Base-by-base conservation (phyloP, 2,113 vertebrate genomes). In the Micronycteris hirsuta region DNA sequence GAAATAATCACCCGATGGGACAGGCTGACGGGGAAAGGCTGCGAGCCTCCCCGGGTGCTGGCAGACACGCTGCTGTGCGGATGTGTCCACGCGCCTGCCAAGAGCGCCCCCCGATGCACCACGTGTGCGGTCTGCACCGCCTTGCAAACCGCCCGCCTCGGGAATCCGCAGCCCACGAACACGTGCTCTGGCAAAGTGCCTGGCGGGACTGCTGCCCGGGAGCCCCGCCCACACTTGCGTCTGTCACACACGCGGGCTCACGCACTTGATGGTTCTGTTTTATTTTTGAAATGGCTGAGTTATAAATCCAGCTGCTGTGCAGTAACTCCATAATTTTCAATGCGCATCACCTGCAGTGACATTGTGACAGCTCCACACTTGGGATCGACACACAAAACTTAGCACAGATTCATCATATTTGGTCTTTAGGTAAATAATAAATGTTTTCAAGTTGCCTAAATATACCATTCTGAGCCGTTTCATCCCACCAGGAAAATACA, bases 361-460 rank as follows among this genome's bases (percentile, higher is more conserved):
- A 98, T 91, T 82, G 97, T 97, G 98, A 98, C 97, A 98, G 98
- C 96, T 97, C 97, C 97, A 96, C 96, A 97, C 96, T 95, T 97
- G 97, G 98, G 97, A 94, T 96, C 92, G 97, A 98, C 98, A 98
- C 98, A 98, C 97, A 98, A 97, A 96, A 98, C 98, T 98, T 96
- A 93, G 96, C 97, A 98, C 98, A 98, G 97, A 96, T 98, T 98
- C 97, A 97, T 98, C 97, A 77, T 98, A 98, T 99, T 98, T 98
- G 98, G 98, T 98, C 98, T 98, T 98, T 93, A 98, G 97, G 98
- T 98, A 98, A 98, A 98, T 98, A 98, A 96, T 83, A 96, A 96
- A 95, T 98, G 95, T 97, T 98, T 97, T 97, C 80, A 98, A 98
- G 97, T 98, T 98, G 98, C 98, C 98, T 98, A 98, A 97, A 98